Base-by-base conservation (phyloP, 2,888 invertebrate genomes). In the Cryptocheilus praepositus region DNA sequence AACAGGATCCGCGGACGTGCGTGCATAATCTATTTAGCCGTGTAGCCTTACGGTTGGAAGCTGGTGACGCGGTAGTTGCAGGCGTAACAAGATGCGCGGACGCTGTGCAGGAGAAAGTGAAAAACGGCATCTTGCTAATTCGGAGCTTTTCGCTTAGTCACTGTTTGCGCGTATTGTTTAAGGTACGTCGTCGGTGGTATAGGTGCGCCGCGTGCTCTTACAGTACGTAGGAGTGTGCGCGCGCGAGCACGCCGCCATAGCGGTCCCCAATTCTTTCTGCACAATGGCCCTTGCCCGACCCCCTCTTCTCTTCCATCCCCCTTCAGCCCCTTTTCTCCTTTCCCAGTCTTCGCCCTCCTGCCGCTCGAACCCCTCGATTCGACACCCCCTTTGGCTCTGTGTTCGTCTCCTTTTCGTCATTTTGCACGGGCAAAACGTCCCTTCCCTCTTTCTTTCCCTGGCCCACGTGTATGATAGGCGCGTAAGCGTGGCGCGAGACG, bases 241-340 rank as follows among this genome's bases (percentile, higher is more conserved):
- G 61, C 59, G 62, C 45, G 58, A 53, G 44, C 58, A 51, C 44
- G 21, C 61, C 49, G 46, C 16, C 13, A n/a, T 13, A 77, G 67
- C 77, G 74, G 71, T 77, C 72, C 77, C 75, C 76, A 71, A 85
- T 84, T 84, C 83, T 83, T 81, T 80, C 70, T 66, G 76, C 81
- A 83, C 84, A 85, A 85, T 85, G 70, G 72, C 74, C 74, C 76
- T 74, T 71, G 58, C 72, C 67, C 60, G 51, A 51, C 71, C 71
- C 67, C 65, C 70, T 61, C 69, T 66, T 62, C 62, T 45, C 36
- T 51, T 70, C 67, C n/a, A n/a, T n/a, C 67, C 65, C 70, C 59
- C 69, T 66, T 62, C 62, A 36, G 58, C 58, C 62, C 57, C 28
- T 66, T 64, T 70, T 67, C 62, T 59, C 45, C 13, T 53, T 69